These are phyloP conservation scores for Steatocranus sp. DNA, from an alignment of 2,797 vertebrate genomes.

Conservation along the genomic window DNA sequence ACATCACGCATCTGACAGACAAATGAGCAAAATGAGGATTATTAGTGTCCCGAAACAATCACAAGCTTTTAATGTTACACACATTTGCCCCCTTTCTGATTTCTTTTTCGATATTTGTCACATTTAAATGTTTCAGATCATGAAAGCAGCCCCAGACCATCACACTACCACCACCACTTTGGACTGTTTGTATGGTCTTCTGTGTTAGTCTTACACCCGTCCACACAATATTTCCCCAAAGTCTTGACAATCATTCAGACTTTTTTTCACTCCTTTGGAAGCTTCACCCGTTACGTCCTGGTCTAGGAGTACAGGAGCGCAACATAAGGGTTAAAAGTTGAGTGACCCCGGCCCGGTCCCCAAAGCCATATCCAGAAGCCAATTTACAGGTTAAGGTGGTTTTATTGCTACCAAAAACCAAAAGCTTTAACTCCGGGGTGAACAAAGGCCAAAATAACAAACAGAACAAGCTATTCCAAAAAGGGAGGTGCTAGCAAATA, in stretches of 20 bases:
- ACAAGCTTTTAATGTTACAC: neutral
- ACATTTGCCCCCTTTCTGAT: neutral
- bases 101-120: neutral
- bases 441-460: neutral
- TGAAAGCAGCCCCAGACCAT: neutral
- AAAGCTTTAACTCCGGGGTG: neutral
- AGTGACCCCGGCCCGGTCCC: neutral
- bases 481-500: neutral
- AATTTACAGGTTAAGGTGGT: neutral
- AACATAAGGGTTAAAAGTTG: accelerated
- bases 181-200: neutral
- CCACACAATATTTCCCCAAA: neutral
- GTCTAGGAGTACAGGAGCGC: neutral
- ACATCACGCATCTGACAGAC: slow-evolving; percentile 91
- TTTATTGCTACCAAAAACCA: neutral
- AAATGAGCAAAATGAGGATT: neutral
- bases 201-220: neutral
- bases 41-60: neutral
- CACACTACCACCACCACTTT: neutral
- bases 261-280: neutral
- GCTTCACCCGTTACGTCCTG: accelerated
- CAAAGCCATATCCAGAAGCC: neutral
- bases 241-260: neutral
- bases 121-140: neutral
- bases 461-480: neutral